phyloP scores from a whole-genome alignment of 1,140 invertebrate species.

The Lepidurus apus region DNA sequence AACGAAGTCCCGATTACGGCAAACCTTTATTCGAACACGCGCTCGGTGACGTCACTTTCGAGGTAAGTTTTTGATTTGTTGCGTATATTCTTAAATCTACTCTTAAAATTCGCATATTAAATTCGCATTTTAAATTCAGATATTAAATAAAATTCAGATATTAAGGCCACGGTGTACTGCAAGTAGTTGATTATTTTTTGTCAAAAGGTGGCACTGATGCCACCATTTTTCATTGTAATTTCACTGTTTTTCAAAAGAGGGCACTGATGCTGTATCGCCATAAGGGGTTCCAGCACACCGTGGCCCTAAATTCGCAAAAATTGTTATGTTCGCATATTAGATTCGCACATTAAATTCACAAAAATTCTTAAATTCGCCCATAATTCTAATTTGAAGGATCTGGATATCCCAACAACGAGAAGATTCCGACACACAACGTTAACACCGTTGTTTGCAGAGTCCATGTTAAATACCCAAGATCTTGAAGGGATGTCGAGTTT shows the following conservation, averaged over 20 bases:
- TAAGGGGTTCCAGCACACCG: no score
- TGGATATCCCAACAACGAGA: neutral
- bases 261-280: neutral
- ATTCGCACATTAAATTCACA: no score
- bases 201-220: neutral
- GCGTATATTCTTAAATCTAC: neutral
- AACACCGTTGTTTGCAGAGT: neutral
- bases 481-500: neutral
- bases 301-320: no score
- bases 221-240: neutral
- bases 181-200: no score
- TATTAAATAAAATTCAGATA: neutral
- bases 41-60: conserved; percentile 27
- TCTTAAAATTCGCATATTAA: neutral
- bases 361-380: neutral
- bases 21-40: conserved; percentile 28
- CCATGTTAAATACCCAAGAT: neutral
- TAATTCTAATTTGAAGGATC: neutral
- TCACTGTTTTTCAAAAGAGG: no score
- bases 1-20: conserved; percentile 16
- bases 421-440: neutral
- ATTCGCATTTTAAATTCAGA: neutral
- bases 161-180: no score
- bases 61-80: conserved; percentile 1
- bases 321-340: no score